phyloP scores from a whole-genome alignment of 2,888 invertebrate species.

The Oligia strigilis region DNA sequence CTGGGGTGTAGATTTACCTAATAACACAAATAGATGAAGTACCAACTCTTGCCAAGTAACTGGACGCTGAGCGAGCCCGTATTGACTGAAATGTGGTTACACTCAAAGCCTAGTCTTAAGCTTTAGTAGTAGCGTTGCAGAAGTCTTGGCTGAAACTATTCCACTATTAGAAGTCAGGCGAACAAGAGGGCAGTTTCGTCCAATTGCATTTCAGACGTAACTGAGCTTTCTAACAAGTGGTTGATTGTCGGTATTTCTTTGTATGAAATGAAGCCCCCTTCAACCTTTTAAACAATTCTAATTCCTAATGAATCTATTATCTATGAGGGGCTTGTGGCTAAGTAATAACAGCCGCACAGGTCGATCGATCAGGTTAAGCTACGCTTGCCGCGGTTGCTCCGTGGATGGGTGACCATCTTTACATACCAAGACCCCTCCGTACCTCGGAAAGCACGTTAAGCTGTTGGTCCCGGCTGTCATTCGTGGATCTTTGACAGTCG shows the following conservation, averaged over 20 bases:
- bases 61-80: neutral
- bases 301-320: neutral
- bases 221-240: neutral
- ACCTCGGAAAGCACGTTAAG: no score
- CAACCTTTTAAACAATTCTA: neutral
- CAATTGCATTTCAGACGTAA: constrained; percentile 1
- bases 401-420: no score
- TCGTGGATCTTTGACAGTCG: no score
- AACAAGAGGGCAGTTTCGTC: neutral
- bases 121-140: constrained; percentile 7
- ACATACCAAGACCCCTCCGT: no score
- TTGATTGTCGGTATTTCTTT: neutral
- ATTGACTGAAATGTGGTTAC: constrained; percentile 14
- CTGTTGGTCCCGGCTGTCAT: no score
- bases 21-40: neutral
- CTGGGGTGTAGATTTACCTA: neutral
- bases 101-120: neutral
- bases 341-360: no score
- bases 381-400: no score
- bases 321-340: no score
- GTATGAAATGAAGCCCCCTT: no score
- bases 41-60: neutral
- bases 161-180: constrained; percentile 6
- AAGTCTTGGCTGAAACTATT: constrained; percentile 23
- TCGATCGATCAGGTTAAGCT: no score